Conservation (phyloP, 2,797 vertebrate genomes). For the Lepilemur ruficaudatus region DNA sequence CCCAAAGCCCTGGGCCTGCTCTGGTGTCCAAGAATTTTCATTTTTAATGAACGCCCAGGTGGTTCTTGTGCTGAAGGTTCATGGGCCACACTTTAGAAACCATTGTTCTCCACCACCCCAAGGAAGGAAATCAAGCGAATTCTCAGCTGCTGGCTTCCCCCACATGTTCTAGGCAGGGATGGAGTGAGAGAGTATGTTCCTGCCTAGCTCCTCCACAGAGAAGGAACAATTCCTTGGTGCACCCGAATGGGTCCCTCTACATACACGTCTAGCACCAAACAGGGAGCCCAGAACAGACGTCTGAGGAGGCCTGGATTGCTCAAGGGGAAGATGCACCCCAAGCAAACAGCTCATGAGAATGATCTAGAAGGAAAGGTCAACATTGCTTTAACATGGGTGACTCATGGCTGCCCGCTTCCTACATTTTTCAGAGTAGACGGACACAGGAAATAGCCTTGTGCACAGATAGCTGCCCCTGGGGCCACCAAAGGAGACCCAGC, state of each 20-base stretch:
- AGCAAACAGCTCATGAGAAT: not conserved
- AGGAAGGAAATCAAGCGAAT: not conserved
- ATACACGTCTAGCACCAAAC: not conserved
- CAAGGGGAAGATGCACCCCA: not conserved
- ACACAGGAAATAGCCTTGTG: not conserved
- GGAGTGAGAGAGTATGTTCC: not conserved
- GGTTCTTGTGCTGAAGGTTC: not conserved
- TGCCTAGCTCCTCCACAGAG: not conserved
- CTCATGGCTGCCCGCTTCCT: not conserved
- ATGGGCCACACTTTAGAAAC: not conserved
- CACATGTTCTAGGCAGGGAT: not conserved
- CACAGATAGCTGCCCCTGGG: not conserved
- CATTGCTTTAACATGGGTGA: not conserved
- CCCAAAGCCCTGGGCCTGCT: not conserved
- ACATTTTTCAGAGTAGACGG: not conserved
- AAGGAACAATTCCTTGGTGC: not conserved
- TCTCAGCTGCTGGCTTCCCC: not conserved
- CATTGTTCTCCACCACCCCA: not conserved
- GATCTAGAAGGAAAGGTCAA: not conserved
- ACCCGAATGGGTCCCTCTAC: not conserved
- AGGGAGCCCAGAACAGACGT: slow-evolving; percentile 1
- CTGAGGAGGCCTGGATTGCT: not conserved
- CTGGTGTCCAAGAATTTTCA: not conserved
- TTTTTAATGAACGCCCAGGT: not conserved
- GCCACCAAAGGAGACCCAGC: not conserved